Conservation (phyloP, 2,888 invertebrate genomes). For the Drosophila infuscata region DNA sequence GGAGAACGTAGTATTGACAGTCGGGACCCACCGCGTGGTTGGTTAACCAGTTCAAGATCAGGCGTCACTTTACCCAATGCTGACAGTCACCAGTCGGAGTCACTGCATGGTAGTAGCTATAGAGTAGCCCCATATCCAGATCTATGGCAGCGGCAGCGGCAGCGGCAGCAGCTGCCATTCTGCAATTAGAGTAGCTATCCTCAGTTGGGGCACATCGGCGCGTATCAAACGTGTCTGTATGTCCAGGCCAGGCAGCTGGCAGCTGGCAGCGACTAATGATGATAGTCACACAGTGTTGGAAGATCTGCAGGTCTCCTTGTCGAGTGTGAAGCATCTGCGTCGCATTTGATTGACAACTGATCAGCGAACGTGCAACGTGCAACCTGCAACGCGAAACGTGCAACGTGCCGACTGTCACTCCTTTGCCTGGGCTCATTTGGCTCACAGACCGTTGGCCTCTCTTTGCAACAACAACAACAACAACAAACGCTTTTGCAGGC, state of each 20-base stretch:
- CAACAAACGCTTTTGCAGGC: conserved; percentile 42
- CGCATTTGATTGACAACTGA: conserved; percentile 81
- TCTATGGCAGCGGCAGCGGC: background rate
- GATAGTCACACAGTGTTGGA: conserved; percentile 52
- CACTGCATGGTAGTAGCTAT: background rate
- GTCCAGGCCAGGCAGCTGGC: conserved; percentile 16
- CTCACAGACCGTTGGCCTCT: conserved; percentile 25
- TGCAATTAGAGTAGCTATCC: conserved; percentile 66
- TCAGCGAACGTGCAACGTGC: conserved; percentile 51
- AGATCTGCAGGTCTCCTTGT: conserved; percentile 19
- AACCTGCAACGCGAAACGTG: conserved; percentile 15
- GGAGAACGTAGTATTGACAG: conserved; percentile 57
- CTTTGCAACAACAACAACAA: background rate
- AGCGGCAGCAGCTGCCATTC: conserved; percentile 60
- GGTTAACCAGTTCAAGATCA: conserved; percentile 79
- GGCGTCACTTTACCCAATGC: conserved; percentile 68
- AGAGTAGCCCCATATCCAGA: conserved; percentile 49
- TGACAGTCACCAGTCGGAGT: conserved; percentile 54
- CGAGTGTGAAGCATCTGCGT: conserved; percentile 81
- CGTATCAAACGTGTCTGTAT: conserved; percentile 75
- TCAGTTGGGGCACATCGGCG: conserved; percentile 57
- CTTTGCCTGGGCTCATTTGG: conserved; percentile 38
- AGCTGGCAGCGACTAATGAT: conserved; percentile 75
- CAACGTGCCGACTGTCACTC: conserved; percentile 28
- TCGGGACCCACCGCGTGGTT: conserved; percentile 72